Conservation (phyloP, 2,888 invertebrate genomes). For the Phyto melanocephala region DNA sequence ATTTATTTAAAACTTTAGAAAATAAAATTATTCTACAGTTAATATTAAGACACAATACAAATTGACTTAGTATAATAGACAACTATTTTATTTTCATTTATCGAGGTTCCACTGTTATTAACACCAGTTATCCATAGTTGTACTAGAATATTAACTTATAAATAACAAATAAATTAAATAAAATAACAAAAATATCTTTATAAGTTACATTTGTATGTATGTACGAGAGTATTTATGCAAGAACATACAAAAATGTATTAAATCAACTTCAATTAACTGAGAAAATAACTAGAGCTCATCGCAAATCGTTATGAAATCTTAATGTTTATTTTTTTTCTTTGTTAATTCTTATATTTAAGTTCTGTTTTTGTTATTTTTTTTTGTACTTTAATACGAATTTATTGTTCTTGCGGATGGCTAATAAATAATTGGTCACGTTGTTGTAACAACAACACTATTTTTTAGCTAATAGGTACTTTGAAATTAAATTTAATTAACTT, state of each 20-base stretch:
- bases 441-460: slow-evolving; percentile 5
- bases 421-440: slow-evolving; percentile 33
- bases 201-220: neutral
- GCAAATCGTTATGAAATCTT: slow-evolving; percentile 65
- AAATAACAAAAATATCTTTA: slow-evolving; percentile 1
- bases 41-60: no score
- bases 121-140: neutral
- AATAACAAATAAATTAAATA: slow-evolving; percentile 28
- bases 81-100: no score
- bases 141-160: slow-evolving; percentile 10
- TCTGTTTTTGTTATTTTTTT: slow-evolving; percentile 2
- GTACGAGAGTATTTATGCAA: neutral
- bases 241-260: slow-evolving; percentile 33
- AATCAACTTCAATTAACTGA: slow-evolving; percentile 61
- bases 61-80: no score
- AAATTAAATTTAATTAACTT: slow-evolving; percentile 57
- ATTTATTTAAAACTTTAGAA: no score
- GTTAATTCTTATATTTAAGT: slow-evolving; percentile 11
- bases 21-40: no score
- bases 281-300: slow-evolving; percentile 67
- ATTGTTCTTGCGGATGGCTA: slow-evolving; percentile 48
- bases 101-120: neutral
- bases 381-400: neutral
- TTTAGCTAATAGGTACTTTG: no score
- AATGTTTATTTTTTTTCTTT: slow-evolving; percentile 20